Evolutionary conservation across 2,888 invertebrate species (phyloP).

Genomic region (Callosobruchus maculatus): DNA sequence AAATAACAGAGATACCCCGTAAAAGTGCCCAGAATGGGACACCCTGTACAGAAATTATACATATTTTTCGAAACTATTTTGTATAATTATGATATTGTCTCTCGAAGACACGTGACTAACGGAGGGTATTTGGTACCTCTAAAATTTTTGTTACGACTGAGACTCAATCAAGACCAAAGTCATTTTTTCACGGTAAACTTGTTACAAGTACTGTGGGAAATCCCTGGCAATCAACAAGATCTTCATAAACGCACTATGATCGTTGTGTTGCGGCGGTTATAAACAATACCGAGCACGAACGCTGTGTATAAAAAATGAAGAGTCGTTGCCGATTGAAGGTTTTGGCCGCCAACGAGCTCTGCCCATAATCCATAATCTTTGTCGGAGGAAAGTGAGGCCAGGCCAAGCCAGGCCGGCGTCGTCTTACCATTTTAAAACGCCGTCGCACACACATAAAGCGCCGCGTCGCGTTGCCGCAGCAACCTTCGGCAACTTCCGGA

Average conservation of each 20-base stretch:
- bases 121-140: too few relatives aligned
- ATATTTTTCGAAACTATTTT: too few relatives aligned
- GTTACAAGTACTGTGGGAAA: background rate
- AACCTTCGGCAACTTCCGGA: conserved; percentile 43
- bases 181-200: too few relatives aligned
- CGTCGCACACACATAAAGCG: background rate
- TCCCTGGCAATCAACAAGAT: background rate
- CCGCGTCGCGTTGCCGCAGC: too few relatives aligned
- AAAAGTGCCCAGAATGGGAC: too few relatives aligned
- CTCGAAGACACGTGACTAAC: too few relatives aligned
- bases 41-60: too few relatives aligned
- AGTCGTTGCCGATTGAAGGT: background rate
- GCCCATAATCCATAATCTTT: background rate
- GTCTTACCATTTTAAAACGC: background rate
- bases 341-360: background rate
- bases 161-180: too few relatives aligned
- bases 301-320: background rate
- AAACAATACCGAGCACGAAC: background rate
- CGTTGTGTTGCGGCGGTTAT: background rate
- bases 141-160: too few relatives aligned
- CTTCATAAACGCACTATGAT: background rate
- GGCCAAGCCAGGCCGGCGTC: background rate
- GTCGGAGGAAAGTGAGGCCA: background rate
- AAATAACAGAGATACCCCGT: too few relatives aligned
- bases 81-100: too few relatives aligned